Evolutionary conservation across 2,888 invertebrate genomes (phyloP), one percentile per base, ranked within the genome.

Genomic region (Agonopterix alstromeriana): DNA sequence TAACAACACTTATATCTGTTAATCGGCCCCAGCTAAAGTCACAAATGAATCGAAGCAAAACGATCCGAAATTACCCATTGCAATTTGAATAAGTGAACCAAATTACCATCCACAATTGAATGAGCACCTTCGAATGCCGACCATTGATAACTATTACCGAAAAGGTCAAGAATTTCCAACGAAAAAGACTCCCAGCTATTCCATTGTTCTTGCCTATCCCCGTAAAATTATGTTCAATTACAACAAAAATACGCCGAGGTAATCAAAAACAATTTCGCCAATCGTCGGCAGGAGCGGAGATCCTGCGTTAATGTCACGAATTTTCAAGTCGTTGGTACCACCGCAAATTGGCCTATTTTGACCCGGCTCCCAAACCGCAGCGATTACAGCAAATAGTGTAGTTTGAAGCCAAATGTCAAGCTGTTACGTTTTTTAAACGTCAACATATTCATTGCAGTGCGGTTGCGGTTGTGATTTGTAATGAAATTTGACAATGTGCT

Each of bases 251-350:
- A 54, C 55, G 57, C 50, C 55, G 61, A 66, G 73, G 77, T 72
- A 75, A 71, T 77, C 72, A 71, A 70, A 77, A 77, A 77, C 81
- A 78, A 82, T 80, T 77, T 73, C 67, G 63, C 61, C 70, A 71
- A 64, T 74, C 70, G 63, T 63, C 63, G 70, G 27, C 27, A 5
- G 27, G 27, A 66, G 69, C 75, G 69, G 58, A 77, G 73, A 74
- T 77, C 75, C 80, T 77, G 73, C 58, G 77, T 60, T 76, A 78
- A 79, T 75, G 73, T 74, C 75, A 68, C 66, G 65, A 60, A 64
- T 70, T 69, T 67, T 61, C 69, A 62, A 69, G 67, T 66, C 66
- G 67, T 67, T 63, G 60, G 47, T 51, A 53, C 53, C 53, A 70
- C 77, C 77, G 58, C 77, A 74, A 73, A 77, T 68, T 73, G 75